Conservation (phyloP, 2,888 invertebrate species). For the Leptopterna dolabrata region DNA sequence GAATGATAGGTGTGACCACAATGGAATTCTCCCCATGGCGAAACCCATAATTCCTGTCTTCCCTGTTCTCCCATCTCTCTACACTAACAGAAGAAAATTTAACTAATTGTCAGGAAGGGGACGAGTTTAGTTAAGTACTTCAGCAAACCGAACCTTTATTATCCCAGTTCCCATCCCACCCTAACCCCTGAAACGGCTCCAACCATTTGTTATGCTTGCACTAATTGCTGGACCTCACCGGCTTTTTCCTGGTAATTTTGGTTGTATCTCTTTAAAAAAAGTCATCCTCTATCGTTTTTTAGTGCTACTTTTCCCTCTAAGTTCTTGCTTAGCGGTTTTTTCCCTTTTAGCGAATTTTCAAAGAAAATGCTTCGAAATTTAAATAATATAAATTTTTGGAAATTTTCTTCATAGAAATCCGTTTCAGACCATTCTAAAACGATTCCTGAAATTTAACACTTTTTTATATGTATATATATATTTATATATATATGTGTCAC, state of each 20-base stretch:
- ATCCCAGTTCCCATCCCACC: conserved; percentile 9
- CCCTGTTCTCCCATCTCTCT: background rate
- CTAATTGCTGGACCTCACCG: conserved; percentile 37
- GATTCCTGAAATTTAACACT: too few species aligned
- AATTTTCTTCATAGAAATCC: too few species aligned
- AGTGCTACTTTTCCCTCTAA: too few species aligned
- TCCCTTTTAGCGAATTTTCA: too few species aligned
- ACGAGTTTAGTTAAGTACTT: conserved; percentile 32
- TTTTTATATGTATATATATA: too few species aligned
- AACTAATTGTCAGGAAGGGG: conserved; percentile 13
- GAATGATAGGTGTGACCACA: too few species aligned
- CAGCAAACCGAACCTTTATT: conserved; percentile 52
- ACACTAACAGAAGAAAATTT: conserved; percentile 28
- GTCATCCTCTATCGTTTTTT: too few species aligned
- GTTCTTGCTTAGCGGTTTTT: too few species aligned
- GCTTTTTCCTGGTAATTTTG: background rate
- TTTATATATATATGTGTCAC: too few species aligned
- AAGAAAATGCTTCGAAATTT: too few species aligned
- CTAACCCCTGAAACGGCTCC: conserved; percentile 5
- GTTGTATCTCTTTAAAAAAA: background rate
- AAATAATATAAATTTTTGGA: too few species aligned
- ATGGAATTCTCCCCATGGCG: background rate
- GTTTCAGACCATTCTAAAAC: too few species aligned
- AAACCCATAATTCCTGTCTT: background rate
- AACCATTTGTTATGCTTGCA: conserved; percentile 45